phyloP scores from a whole-genome alignment of 1,140 invertebrate genomes.

The Drosophila parabipectinata region DNA sequence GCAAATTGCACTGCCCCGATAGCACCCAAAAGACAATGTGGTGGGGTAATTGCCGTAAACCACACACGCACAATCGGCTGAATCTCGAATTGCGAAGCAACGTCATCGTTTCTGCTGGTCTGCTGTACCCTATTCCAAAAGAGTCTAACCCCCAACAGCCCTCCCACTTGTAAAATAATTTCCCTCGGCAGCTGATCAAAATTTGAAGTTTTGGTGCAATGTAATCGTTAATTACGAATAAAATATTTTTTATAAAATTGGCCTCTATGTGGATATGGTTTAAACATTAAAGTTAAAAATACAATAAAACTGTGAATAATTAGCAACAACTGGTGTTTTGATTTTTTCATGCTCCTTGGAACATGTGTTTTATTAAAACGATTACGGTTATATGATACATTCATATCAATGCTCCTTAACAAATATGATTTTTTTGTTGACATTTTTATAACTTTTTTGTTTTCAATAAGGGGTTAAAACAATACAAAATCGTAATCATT shows the following conservation, averaged over 20 bases:
- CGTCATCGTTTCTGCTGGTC: background rate
- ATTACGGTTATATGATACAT: conserved; percentile 60
- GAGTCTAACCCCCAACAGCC: conserved; percentile 24
- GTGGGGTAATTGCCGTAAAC: conserved; percentile 24
- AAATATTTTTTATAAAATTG: conserved; percentile 37
- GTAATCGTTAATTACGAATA: conserved; percentile 21
- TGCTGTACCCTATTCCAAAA: conserved; percentile 5
- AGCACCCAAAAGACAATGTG: background rate
- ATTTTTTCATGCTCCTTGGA: conserved; percentile 53
- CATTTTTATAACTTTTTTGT: conserved; percentile 53
- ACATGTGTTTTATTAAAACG: conserved; percentile 65
- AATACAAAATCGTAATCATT: conserved; percentile 39
- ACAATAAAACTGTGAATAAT: background rate
- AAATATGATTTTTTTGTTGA: conserved; percentile 55
- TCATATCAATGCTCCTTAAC: conserved; percentile 41
- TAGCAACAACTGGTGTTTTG: conserved; percentile 1
- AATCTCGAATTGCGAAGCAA: conserved; percentile 43
- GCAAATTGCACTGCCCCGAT: conserved; percentile 29
- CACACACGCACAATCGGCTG: conserved; percentile 35
- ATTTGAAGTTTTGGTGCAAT: conserved; percentile 39
- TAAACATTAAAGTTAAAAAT: conserved; percentile 1
- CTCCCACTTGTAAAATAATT: conserved; percentile 9
- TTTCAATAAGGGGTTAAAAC: conserved; percentile 42
- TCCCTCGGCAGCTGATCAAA: conserved; percentile 39
- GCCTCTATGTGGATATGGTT: conserved; percentile 29